Evolutionary conservation across 2,888 invertebrate species (phyloP), one percentile per base, ranked within the genome.

Genomic region (Callyntrura sp.): DNA sequence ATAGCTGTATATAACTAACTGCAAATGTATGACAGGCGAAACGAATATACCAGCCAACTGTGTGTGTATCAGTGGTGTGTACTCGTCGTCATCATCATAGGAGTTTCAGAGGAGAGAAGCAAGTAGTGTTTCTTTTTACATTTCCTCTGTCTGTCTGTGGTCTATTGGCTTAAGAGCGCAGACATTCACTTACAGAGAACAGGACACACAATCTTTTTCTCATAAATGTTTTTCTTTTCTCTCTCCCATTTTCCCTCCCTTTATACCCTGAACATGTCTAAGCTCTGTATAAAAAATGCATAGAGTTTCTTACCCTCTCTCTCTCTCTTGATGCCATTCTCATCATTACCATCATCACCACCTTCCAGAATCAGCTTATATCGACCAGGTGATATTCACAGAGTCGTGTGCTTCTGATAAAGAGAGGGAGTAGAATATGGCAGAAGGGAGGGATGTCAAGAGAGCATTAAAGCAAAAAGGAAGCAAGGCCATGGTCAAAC

Each of bases 401-500:
- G 28, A 68, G 45, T 45, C 14, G 5, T 65, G 5, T 23, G 11
- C 23, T n/a, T n/a, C n/a, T n/a, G 17, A 43, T n/a, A 43, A 70
- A 70, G 17, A 20, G 23, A 11, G 14, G 3, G 6, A 3, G 11
- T 60, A 60, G 20, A 43, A 9, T 70, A 35, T 35, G 43, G 45
- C n/a, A n/a, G n/a, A 55, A 55, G 25, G 25, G 78, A 25, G 82
- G 12, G 62, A 65, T 65, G 65, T 48, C 62, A 62, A 62, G 62
- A 62, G 65, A 76, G 76, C 76, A 51, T 76, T 76, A 76, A 45
- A 48, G 51, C 51, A 51, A 51, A 45, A 48, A 51, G 76, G 76
- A 76, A 76, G 68, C 84, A 85, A 85, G 84, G 84, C 84, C 84
- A 85, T 85, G 84, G 84, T 85, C 84, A 85, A 76, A 25, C 76